A percentile compares a stretch with the other conserved stretches of the same genome.
phyloP scores from a whole-genome alignment of 2,797 vertebrate species.

The Rhynchonycteris naso region DNA sequence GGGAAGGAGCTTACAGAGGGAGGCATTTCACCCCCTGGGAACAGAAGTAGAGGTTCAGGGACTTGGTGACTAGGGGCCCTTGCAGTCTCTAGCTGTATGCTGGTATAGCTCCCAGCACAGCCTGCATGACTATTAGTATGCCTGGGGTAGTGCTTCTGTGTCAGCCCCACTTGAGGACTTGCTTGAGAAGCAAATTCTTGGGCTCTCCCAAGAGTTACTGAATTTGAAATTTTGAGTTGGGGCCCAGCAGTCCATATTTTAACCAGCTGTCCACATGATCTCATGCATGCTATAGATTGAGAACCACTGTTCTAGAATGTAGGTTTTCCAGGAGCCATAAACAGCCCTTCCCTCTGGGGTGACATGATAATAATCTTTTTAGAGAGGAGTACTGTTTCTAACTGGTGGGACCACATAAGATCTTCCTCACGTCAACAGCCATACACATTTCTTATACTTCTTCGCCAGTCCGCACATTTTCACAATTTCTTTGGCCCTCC shows the following conservation, averaged over 20 bases:
- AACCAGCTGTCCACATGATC: background rate
- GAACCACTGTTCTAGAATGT: background rate
- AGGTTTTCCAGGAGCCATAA: background rate
- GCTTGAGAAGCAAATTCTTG: conserved; percentile 10
- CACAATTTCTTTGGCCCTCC: background rate
- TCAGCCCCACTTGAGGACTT: background rate
- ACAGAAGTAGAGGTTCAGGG: background rate
- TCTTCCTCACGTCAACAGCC: background rate
- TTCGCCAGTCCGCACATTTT: background rate
- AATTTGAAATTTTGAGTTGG: background rate
- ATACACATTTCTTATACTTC: background rate
- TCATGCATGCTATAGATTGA: background rate
- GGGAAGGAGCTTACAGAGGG: background rate
- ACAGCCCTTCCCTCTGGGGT: background rate
- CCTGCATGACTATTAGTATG: background rate
- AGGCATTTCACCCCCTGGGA: background rate
- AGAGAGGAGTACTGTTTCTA: background rate
- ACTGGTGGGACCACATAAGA: no score
- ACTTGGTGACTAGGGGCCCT: background rate
- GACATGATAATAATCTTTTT: background rate
- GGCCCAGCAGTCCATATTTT: background rate
- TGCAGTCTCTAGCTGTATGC: background rate
- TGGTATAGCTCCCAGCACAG: no score
- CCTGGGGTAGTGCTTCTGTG: background rate
- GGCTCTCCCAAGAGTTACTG: background rate